phyloP scores from a whole-genome alignment of 2,797 vertebrate genomes.

The Crenuchus spilurus region DNA sequence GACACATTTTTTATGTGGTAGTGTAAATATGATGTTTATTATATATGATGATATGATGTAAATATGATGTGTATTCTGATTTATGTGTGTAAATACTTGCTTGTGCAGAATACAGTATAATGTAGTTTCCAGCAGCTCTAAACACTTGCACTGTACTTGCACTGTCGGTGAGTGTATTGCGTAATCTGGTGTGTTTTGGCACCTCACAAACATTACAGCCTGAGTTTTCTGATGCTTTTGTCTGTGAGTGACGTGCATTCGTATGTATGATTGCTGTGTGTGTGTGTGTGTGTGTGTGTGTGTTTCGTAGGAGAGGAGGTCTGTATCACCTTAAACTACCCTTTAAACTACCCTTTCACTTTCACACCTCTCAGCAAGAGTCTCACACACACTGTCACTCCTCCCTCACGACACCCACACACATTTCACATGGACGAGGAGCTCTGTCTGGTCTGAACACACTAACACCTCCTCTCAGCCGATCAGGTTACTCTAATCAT shows the following conservation, averaged over 20 bases:
- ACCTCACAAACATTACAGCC: background rate
- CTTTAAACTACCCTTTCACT: background rate
- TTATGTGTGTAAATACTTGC: no score
- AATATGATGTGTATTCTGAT: no score
- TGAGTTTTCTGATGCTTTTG: background rate
- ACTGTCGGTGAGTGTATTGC: constrained; percentile 33
- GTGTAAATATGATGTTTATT: no score
- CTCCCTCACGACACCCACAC: constrained; percentile 5
- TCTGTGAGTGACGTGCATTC: background rate
- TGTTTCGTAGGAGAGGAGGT: background rate
- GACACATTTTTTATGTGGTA: no score
- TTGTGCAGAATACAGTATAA: background rate
- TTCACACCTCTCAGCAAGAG: constrained; percentile 17
- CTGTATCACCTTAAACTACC: background rate
- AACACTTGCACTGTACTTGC: constrained; percentile 48
- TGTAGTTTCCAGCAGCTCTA: background rate
- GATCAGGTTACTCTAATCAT: background rate
- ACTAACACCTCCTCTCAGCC: background rate
- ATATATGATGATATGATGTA: no score
- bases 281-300: background rate
- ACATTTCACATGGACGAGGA: constrained; percentile 15
- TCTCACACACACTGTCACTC: background rate
- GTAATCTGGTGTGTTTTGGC: constrained; percentile 40
- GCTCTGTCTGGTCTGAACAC: background rate
- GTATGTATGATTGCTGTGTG: background rate